Base-by-base conservation (phyloP, 2,113 vertebrate genomes). In the Protomyctophum bolini region DNA sequence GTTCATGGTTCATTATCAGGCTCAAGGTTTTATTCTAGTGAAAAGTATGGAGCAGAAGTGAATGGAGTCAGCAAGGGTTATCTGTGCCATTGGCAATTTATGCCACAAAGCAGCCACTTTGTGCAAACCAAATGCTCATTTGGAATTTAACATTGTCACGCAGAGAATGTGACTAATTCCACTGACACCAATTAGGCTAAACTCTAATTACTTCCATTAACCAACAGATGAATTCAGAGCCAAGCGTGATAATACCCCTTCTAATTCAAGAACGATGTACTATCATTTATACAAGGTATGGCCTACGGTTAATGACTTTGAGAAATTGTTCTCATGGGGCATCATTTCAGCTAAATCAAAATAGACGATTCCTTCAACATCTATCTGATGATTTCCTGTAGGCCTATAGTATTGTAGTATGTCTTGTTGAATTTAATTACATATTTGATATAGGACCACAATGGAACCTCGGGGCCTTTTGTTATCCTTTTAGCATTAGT, bases 181-280 rank as follows among this genome's bases (percentile, higher is more conserved):
- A 70, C 72, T 4, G 57, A 76, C 86, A 89, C 83, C 80, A 90
- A 86, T 91, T 88, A 90, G 62, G 68, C 67, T 84, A 60, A 70
- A 55, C 78, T 81, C 73, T 86, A 91, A 91, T 91, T 88, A 86
- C 69, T 80, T 86, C 68, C 62, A 74, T 88, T 91, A 89, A 88
- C 73, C 71, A 70, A 81, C 75, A 81, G 85, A 89, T 87, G 89
- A 84, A 88, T 85, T 88, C 76, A 77, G 63, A 90, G 75, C 75
- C 80, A 67, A 72, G 59, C 67, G 65, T 83, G 63, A 70, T 83
- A 63, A 73, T 52, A 76, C 46, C 60, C 54, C 74, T 68, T 57
- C 70, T 89, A 86, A 83, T 88, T 83, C 89, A 73, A 57, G 41
- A 15, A 64, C 68, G 76, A 90, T 82, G 78, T 70, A 73, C 78